phyloP scores from a whole-genome alignment of 1,140 invertebrate genomes.

The Drusus annulatus region DNA sequence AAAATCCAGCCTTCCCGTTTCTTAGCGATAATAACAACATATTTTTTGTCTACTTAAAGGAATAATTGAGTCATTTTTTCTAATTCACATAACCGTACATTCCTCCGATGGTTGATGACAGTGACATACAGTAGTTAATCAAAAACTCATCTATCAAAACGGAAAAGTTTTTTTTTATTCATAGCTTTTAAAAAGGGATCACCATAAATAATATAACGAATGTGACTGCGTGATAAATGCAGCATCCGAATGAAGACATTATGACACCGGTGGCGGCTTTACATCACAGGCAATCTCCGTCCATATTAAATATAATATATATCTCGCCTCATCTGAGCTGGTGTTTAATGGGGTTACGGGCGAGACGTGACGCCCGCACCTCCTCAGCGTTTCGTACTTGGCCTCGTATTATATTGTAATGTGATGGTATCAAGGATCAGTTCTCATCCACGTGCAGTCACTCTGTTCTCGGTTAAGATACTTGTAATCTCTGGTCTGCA shows the following conservation, averaged over 20 bases:
- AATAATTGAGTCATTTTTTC: no score
- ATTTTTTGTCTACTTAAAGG: no score
- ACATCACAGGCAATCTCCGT: slow-evolving; percentile 8
- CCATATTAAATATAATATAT: slow-evolving; percentile 19
- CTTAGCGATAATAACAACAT: no score
- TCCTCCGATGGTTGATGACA: no score
- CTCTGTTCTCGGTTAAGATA: neutral
- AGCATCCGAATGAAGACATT: slow-evolving; percentile 18
- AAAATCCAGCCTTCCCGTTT: no score
- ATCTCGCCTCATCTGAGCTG: slow-evolving; percentile 21
- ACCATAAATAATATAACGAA: neutral
- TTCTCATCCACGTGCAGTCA: neutral
- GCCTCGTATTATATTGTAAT: no score
- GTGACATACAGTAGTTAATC: no score
- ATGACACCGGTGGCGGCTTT: slow-evolving; percentile 11
- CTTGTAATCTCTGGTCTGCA: neutral
- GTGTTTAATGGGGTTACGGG: slow-evolving; percentile 29
- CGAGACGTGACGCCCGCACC: slow-evolving; percentile 3
- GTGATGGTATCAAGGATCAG: neutral
- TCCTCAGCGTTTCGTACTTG: neutral
- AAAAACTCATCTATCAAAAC: no score
- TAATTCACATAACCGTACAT: no score
- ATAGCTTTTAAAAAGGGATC: no score
- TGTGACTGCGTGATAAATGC: neutral
- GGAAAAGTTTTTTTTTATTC: no score